Base-by-base conservation (phyloP, 2,113 vertebrate genomes). In the Ammodytes marinus region DNA sequence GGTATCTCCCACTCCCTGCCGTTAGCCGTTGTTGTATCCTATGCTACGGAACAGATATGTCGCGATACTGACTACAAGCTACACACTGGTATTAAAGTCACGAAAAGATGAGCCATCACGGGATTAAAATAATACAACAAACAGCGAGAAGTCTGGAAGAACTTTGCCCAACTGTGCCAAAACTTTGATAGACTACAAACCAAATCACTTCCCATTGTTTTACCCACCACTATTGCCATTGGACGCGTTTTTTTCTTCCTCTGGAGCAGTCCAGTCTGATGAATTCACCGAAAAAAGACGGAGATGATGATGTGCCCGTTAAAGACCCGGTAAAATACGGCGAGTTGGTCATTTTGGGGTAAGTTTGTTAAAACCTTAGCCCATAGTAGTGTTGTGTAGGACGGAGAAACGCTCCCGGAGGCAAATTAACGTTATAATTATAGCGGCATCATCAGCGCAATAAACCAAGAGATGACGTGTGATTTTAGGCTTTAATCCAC, bases 271-370 rank as follows among this genome's bases (percentile, higher is more conserved):
- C 82, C 85, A 91, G 88, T 94, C 95, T 96, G 96, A 99, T 99
- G 97, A 98, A 98, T 95, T 97, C 97, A 84, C 96, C 97, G 76
- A 96, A 96, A 93, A 96, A 95, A 88, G 96, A 97, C 93, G 97
- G 96, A 94, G 96, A 95, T 85, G 96, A 95, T 92, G 96, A 95
- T 93, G 96, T 96, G 89, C 96, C 96, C 82, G 93, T 95, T 91
- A 98, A 98, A 96, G 97, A 98, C 94, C 96, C 97, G 86, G 95
- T 97, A 83, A 99, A 97, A 95, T 99, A 98, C 91, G 97, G 97
- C 79, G 97, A 99, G 89, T 93, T 98, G 93, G 95, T 99, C 94
- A 97, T 99, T 40, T 92, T 98, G 89, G 97, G 97, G 97, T 98
- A 93, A 97, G 97, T 96, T 70, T 66, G 17, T 19, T 68, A 13